phyloP scores from a whole-genome alignment of 2,113 vertebrate species.

The Pseudorectes ferrugineus region DNA sequence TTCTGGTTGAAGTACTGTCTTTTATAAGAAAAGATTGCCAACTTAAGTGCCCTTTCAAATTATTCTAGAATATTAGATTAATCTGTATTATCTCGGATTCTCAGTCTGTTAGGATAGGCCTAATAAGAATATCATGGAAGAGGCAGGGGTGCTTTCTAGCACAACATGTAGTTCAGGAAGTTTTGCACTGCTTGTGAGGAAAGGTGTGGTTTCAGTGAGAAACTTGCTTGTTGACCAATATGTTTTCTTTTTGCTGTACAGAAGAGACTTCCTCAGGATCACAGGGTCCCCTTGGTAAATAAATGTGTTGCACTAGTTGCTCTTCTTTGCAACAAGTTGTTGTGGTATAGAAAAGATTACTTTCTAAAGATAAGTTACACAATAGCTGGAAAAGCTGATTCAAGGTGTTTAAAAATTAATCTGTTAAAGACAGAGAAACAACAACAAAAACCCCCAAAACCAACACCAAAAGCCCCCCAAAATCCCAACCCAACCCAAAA shows the following conservation, averaged over 20 bases:
- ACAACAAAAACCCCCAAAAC: background rate
- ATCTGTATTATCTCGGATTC: background rate
- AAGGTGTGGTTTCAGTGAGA: background rate
- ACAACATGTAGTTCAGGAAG: background rate
- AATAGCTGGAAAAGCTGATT: background rate
- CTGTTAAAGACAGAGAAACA: background rate
- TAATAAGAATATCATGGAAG: background rate
- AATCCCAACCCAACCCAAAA: background rate
- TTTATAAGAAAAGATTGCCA: background rate
- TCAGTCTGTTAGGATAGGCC: background rate
- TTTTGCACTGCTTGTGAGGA: background rate
- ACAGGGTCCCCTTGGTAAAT: background rate
- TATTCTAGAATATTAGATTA: background rate
- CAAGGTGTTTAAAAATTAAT: background rate
- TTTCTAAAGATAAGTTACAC: background rate
- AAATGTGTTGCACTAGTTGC: background rate
- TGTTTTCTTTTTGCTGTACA: fast-evolving
- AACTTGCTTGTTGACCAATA: background rate
- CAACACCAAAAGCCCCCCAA: background rate
- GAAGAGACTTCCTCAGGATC: background rate
- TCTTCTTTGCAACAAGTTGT: background rate
- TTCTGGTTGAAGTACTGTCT: background rate
- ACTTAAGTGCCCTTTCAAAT: background rate
- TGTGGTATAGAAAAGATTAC: background rate
- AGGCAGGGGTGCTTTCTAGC: background rate